These are phyloP conservation scores for Drosophila sordidapex DNA, from an alignment of 2,888 invertebrate genomes.

Conservation along the genomic window DNA sequence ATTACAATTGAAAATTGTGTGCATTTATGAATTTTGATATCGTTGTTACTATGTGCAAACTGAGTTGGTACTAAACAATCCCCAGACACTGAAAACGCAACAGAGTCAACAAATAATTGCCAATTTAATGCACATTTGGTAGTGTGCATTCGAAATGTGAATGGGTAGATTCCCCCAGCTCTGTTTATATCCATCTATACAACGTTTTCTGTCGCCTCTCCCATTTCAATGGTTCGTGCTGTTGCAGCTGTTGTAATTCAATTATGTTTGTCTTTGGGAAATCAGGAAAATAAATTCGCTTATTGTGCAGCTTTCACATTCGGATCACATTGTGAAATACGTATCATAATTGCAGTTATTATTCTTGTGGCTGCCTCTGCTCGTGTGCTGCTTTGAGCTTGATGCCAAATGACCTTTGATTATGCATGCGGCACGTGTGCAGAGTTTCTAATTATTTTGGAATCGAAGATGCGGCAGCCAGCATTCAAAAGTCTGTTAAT, in stretches of 20 bases:
- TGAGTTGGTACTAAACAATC: neutral
- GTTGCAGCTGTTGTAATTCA: conserved; percentile 64
- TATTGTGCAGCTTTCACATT: conserved; percentile 56
- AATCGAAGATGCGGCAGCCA: conserved; percentile 15
- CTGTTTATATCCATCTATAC: conserved; percentile 2
- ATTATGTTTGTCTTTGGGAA: conserved; percentile 78
- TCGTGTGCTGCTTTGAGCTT: conserved; percentile 12
- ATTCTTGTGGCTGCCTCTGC: conserved; percentile 32
- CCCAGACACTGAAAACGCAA: conserved; percentile 21
- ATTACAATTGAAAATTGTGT: neutral
- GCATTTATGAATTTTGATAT: conserved; percentile 7
- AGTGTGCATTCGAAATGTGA: conserved; percentile 28
- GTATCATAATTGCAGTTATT: conserved; percentile 62
- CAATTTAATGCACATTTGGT: conserved; percentile 72
- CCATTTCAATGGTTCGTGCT: conserved; percentile 8
- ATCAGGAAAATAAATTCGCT: conserved; percentile 75
- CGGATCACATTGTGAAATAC: conserved; percentile 49
- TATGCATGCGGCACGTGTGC: conserved; percentile 69
- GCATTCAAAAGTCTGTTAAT: neutral
- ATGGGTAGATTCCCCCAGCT: neutral
- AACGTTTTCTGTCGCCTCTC: conserved; percentile 16
- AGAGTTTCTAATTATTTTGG: conserved; percentile 61
- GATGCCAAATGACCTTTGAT: conserved; percentile 62
- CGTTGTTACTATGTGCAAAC: conserved; percentile 6
- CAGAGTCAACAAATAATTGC: conserved; percentile 66